These are phyloP conservation scores for Plestiodon gilberti DNA, from an alignment of 2,113 vertebrate species.

Conservation along the genomic window DNA sequence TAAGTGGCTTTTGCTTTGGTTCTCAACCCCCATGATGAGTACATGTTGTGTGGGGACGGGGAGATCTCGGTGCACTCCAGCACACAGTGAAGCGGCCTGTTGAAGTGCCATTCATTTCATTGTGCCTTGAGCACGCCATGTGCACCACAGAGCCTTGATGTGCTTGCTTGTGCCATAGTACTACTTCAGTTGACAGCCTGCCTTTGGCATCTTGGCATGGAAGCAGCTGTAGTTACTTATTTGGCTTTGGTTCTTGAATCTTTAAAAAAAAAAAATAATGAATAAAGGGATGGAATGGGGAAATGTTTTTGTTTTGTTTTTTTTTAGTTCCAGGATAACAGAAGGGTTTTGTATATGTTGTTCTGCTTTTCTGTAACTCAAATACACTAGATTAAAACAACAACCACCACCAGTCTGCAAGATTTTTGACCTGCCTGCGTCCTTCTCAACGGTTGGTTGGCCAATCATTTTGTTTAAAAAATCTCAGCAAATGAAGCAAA, in stretches of 20 bases:
- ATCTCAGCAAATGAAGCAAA: neutral
- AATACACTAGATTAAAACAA: neutral
- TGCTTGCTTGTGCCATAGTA: neutral
- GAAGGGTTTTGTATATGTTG: neutral
- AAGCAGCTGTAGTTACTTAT: neutral
- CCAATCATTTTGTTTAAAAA: neutral
- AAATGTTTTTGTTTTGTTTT: neutral
- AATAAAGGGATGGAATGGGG: neutral
- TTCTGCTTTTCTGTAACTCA: neutral
- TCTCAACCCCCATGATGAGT: neutral
- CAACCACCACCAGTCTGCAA: too few species aligned
- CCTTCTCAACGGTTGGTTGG: neutral
- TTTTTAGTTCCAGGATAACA: neutral
- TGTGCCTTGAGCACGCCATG: neutral
- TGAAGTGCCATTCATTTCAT: neutral
- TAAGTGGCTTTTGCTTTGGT: neutral
- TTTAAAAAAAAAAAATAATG: neutral
- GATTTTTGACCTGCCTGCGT: neutral
- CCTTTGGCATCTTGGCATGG: neutral
- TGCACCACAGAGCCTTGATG: neutral
- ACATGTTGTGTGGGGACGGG: too few species aligned
- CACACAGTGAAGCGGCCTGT: neutral
- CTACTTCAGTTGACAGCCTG: neutral
- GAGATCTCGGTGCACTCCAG: neutral
- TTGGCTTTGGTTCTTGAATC: neutral